Percentiles rank a stretch among this genome's conserved stretches.
Conservation (phyloP, 2,113 vertebrate genomes). For the Syrrhaptes paradoxus region DNA sequence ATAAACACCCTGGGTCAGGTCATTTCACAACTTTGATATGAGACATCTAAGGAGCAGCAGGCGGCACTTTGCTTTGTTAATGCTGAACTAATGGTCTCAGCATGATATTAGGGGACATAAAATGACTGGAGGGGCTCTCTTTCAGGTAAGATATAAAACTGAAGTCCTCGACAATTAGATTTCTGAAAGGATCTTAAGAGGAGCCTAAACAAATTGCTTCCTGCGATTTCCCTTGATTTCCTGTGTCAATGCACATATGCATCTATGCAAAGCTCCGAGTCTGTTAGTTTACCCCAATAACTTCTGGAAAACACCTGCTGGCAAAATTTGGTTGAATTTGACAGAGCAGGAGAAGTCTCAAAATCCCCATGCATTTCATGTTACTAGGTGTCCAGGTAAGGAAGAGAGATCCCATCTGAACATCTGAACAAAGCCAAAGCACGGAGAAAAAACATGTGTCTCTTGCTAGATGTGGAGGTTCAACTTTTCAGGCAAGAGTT, state of each 20-base stretch:
- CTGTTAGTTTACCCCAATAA: neutral
- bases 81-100: neutral
- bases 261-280: neutral
- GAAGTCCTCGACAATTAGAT: neutral
- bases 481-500: neutral
- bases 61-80: neutral
- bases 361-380: neutral
- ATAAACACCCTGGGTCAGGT: neutral
- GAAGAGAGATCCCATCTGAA: neutral
- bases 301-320: neutral
- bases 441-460: neutral
- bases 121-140: neutral
- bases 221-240: neutral
- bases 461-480: neutral
- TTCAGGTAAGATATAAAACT: neutral
- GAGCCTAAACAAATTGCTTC: neutral
- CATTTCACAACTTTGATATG: neutral
- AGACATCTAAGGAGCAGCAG: neutral
- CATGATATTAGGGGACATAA: neutral
- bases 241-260: neutral
- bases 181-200: neutral
- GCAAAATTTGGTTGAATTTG: neutral
- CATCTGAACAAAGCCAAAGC: neutral
- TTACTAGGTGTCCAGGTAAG: neutral
- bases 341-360: neutral